Conservation (phyloP, 2,888 invertebrate species). For the Melinaea marsaeus region DNA sequence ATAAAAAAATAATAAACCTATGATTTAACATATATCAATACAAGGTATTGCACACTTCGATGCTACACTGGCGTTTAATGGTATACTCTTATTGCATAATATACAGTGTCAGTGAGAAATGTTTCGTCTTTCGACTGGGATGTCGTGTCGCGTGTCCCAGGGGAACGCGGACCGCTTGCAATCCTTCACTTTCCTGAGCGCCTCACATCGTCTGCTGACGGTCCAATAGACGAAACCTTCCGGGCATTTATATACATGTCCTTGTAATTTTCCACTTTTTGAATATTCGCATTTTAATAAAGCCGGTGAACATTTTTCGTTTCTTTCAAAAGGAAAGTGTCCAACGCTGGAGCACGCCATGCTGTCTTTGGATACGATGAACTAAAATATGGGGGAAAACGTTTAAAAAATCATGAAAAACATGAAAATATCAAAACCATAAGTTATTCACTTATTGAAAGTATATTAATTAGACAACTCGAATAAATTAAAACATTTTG, state of each 20-base stretch:
- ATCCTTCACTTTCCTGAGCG: constrained; percentile 77
- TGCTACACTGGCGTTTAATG: too few relatives aligned
- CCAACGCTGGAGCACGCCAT: constrained; percentile 83
- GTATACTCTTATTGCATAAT: neutral
- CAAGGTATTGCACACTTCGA: neutral
- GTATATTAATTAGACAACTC: too few relatives aligned
- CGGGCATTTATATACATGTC: constrained; percentile 87
- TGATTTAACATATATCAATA: neutral
- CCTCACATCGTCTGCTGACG: constrained; percentile 86
- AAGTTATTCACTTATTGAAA: too few relatives aligned
- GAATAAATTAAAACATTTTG: too few relatives aligned
- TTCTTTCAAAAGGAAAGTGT: constrained; percentile 81
- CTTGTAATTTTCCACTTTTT: constrained; percentile 76
- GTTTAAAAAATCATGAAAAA: too few relatives aligned
- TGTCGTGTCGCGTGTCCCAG: constrained; percentile 74
- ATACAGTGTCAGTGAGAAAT: constrained; percentile 53
- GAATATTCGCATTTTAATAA: constrained; percentile 83
- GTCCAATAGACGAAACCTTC: constrained; percentile 86
- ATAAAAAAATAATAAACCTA: neutral
- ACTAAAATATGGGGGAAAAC: constrained; percentile 68
- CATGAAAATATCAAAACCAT: too few relatives aligned
- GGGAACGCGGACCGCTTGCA: constrained; percentile 71
- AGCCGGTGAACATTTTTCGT: constrained; percentile 81
- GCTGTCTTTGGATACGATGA: constrained; percentile 75
- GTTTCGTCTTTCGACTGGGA: constrained; percentile 76